Base-by-base conservation (phyloP, 2,888 invertebrate species). In the Drosophila austrosaltans region DNA sequence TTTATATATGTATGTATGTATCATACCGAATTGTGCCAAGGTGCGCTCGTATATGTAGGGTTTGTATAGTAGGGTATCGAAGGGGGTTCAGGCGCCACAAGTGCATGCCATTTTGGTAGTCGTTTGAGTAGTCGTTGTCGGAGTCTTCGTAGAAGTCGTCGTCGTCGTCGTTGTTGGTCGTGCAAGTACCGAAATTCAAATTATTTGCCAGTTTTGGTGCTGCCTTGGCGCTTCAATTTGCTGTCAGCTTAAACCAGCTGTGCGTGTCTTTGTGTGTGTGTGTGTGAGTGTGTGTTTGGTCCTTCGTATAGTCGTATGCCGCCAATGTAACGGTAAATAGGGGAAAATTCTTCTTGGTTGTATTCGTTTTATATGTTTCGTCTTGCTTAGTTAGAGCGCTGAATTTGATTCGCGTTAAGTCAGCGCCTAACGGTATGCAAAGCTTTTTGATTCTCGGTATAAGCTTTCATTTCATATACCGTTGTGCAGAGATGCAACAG, bases 401-500 rank as follows among this genome's bases (percentile, higher is more conserved):
- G 75, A 69, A 57, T 74, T 32, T n/a, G 36, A 36, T 48, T 25
- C 22, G 48, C 25, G 10, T 48, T 12, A 25, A 59, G 12, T 59
- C 48, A 62, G 65, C 65, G 70, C 62, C 54, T 53, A 57, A 69
- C 39, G 64, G 69, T 69, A 72, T 58, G 72, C 72, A 76, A 78
- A 79, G 79, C 79, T 78, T 78, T 72, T 56, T 20, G 10, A n/a
- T 36, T 36, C 44, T 20, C 25, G 22, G n/a, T 32, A 28, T 53
- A 72, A 79, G 79, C 79, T 78, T 53, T 56, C 10, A 8, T 25
- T 10, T 32, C 16, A 32, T 28, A 54, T 60, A 40, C 60, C 12
- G 6, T 28, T 69, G 76, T 70, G 67, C 63, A 69, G 40, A 69
- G 40, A 73, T 80, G 83, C 81, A 82, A 82, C 81, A 72, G 83